Percentiles rank a stretch among this genome's conserved stretches.
These are phyloP conservation scores for Agrilus planipennis DNA, from an alignment of 1,140 invertebrate genomes.

Conservation along the genomic window DNA sequence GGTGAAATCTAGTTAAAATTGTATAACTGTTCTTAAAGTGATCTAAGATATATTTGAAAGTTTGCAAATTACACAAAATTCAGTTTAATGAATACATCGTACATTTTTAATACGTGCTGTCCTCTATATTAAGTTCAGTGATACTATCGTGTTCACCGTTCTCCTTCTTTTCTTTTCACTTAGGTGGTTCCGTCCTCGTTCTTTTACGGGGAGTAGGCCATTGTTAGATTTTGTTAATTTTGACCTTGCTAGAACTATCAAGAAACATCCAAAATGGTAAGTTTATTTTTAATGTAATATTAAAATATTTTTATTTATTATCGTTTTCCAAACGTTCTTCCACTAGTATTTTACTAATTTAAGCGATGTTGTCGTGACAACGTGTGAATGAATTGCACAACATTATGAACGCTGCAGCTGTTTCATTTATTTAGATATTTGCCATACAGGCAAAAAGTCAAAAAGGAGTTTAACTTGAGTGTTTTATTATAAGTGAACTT, in stretches of 20 bases:
- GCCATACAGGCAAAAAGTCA: not conserved
- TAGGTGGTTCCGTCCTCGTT: not conserved
- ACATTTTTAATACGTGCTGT: too few relatives aligned
- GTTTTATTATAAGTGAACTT: not conserved
- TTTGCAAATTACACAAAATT: too few relatives aligned
- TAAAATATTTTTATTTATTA: conserved; percentile 25
- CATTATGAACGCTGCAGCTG: conserved; percentile 15
- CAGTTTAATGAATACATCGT: too few relatives aligned
- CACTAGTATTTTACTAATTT: conserved; percentile 29
- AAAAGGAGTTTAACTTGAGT: not conserved
- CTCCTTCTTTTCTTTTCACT: not conserved
- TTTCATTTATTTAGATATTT: not conserved
- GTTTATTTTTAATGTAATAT: conserved; percentile 36
- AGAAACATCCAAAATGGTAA: conserved; percentile 78
- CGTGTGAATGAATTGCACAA: conserved; percentile 29
- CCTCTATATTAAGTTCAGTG: too few relatives aligned
- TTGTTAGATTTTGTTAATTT: conserved; percentile 69
- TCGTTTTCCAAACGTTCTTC: conserved; percentile 21
- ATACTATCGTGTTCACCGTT: too few relatives aligned
- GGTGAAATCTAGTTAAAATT: too few relatives aligned
- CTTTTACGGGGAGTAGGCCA: conserved; percentile 61
- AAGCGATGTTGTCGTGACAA: conserved; percentile 8
- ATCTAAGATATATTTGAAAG: too few relatives aligned
- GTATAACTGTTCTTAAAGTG: too few relatives aligned
- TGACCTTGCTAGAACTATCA: conserved; percentile 56